phyloP scores from a whole-genome alignment of 2,113 vertebrate genomes.

The Ictalurus furcatus region DNA sequence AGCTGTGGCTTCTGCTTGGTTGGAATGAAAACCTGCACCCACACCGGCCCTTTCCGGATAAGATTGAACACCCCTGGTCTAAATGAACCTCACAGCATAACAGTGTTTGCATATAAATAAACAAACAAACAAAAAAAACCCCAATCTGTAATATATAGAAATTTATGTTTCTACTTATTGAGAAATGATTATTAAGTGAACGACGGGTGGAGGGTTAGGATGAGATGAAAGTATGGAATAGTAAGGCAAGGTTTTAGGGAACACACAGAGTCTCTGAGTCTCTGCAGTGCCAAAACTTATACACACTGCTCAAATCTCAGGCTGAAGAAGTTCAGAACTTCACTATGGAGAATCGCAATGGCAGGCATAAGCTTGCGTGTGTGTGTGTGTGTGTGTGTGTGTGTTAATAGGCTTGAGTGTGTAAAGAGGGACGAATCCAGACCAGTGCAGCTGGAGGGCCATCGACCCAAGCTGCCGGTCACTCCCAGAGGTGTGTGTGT shows the following conservation, averaged over 20 bases:
- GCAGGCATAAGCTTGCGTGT: constrained; percentile 28
- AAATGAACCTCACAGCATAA: too few species aligned
- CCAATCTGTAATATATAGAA: neutral
- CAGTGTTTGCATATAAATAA: too few species aligned
- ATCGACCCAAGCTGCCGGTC: constrained; percentile 64
- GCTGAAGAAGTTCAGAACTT: neutral
- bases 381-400: constrained; percentile 17
- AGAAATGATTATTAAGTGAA: neutral
- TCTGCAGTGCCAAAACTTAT: neutral
- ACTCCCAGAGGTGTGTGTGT: constrained; percentile 65
- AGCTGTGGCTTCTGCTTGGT: too few species aligned
- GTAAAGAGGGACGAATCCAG: neutral
- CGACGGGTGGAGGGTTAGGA: neutral
- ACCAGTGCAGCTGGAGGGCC: constrained; percentile 15
- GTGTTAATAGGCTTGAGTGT: neutral
- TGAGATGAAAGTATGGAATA: neutral
- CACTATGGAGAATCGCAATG: constrained; percentile 15
- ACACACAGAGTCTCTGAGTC: neutral
- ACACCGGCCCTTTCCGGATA: too few species aligned
- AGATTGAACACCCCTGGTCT: too few species aligned
- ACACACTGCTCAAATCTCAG: neutral
- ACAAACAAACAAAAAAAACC: neutral
- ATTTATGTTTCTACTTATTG: too few species aligned
- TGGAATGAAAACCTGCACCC: too few species aligned
- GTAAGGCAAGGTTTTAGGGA: neutral